These are phyloP conservation scores for Brevimyrus niger DNA, from an alignment of 2,113 vertebrate genomes.

Conservation along the genomic window DNA sequence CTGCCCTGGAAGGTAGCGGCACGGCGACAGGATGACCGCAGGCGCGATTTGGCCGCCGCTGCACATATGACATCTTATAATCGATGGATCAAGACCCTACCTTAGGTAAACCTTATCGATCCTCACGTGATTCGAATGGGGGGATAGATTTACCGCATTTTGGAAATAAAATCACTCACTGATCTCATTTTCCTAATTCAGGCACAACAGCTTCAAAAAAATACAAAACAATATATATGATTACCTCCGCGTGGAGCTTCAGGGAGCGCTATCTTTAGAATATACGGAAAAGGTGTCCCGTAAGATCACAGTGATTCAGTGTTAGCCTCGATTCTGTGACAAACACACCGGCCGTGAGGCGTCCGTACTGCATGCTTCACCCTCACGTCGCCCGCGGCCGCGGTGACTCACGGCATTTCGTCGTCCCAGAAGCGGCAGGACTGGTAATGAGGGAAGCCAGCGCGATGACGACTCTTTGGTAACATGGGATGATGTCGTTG, in stretches of 20 bases:
- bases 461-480: neutral
- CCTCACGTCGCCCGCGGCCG: neutral
- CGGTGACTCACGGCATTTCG: neutral
- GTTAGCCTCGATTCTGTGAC: neutral
- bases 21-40: neutral
- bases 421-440: neutral
- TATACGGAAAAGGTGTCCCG: neutral
- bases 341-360: neutral
- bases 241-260: neutral
- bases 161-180: neutral
- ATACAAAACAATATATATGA: neutral
- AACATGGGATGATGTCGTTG: neutral
- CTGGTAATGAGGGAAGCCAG: neutral
- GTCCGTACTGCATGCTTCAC: neutral
- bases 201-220: neutral
- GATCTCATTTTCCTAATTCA: neutral
- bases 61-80: neutral
- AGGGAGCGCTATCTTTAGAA: neutral
- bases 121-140: neutral
- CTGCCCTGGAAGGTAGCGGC: neutral
- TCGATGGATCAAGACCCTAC: neutral
- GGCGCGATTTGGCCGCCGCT: neutral
- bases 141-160: neutral
- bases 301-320: neutral
- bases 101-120: neutral